Percentiles rank a stretch among this genome's conserved stretches.
phyloP scores from a whole-genome alignment of 2,113 vertebrate species.

The Gopherus evgoodei region DNA sequence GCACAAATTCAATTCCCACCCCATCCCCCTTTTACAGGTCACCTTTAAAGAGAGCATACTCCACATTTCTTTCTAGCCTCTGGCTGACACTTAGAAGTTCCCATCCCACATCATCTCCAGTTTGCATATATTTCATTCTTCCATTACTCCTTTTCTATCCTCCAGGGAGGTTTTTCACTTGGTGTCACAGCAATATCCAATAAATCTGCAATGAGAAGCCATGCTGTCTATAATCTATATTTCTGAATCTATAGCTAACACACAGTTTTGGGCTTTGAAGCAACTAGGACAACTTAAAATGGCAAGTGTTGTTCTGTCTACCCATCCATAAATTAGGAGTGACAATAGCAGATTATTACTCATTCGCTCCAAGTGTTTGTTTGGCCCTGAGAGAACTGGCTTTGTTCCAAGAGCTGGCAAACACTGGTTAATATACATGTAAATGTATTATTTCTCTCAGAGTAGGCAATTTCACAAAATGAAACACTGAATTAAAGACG shows the following conservation, averaged over 20 bases:
- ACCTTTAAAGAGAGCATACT: neutral
- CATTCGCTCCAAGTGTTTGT: constrained; percentile 40
- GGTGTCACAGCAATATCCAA: constrained; percentile 19
- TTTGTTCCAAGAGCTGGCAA: constrained; percentile 62
- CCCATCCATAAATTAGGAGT: constrained; percentile 41
- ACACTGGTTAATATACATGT: constrained; percentile 69
- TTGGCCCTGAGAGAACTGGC: constrained; percentile 56
- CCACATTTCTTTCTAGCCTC: neutral
- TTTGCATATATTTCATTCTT: neutral
- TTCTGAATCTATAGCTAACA: constrained; percentile 2
- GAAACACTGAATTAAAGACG: constrained; percentile 44
- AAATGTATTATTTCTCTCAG: constrained; percentile 70
- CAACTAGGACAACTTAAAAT: constrained; percentile 43
- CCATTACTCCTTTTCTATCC: neutral
- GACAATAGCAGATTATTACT: constrained; percentile 60
- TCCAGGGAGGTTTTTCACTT: constrained; percentile 5
- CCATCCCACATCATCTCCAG: constrained; percentile 28
- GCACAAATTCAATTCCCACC: rapidly evolving
- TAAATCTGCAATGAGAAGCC: constrained; percentile 11
- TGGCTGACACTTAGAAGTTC: neutral
- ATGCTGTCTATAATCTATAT: neutral
- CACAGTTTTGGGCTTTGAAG: constrained; percentile 15
- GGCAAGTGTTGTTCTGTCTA: constrained; percentile 42
- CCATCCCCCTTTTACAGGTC: neutral
- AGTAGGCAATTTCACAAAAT: constrained; percentile 66